Evolutionary conservation across 2,113 vertebrate species (phyloP).

Genomic region (Pachypanchax playfairii): DNA sequence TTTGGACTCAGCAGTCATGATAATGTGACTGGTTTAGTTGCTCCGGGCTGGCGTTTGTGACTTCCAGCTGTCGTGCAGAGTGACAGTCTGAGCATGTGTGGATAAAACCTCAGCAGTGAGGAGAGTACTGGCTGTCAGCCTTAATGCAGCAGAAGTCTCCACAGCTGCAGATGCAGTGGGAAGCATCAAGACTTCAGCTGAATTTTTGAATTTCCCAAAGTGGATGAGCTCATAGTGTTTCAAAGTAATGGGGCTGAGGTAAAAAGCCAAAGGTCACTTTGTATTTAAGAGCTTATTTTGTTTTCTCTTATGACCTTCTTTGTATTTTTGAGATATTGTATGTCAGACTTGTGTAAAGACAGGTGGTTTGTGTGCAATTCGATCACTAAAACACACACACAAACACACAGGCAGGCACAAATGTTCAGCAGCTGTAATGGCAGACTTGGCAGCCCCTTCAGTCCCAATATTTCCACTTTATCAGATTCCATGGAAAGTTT

Average conservation of each 20-base stretch:
- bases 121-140: slow-evolving; percentile 54
- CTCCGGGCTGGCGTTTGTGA: slow-evolving; percentile 59
- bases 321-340: slow-evolving; percentile 5
- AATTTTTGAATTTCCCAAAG: not conserved
- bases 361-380: slow-evolving; percentile 51
- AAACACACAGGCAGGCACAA: slow-evolving; percentile 16
- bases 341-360: slow-evolving; percentile 29
- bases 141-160: slow-evolving; percentile 39
- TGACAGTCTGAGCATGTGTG: slow-evolving; percentile 58
- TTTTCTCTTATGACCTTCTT: not conserved
- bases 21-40: slow-evolving; percentile 43
- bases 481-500: too few species aligned
- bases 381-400: slow-evolving; percentile 31
- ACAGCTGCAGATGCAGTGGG: slow-evolving; percentile 35
- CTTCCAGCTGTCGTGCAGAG: slow-evolving; percentile 73
- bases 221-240: not conserved
- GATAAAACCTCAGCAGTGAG: slow-evolving; percentile 15
- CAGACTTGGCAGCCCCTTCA: too few species aligned
- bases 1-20: not conserved
- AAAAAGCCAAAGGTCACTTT: not conserved
- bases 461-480: too few species aligned
- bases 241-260: not conserved
- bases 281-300: not conserved
- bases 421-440: too few species aligned
- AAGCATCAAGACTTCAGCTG: not conserved